Conservation (phyloP, 2,113 vertebrate genomes). For the Boleophthalmus pectinirostris region DNA sequence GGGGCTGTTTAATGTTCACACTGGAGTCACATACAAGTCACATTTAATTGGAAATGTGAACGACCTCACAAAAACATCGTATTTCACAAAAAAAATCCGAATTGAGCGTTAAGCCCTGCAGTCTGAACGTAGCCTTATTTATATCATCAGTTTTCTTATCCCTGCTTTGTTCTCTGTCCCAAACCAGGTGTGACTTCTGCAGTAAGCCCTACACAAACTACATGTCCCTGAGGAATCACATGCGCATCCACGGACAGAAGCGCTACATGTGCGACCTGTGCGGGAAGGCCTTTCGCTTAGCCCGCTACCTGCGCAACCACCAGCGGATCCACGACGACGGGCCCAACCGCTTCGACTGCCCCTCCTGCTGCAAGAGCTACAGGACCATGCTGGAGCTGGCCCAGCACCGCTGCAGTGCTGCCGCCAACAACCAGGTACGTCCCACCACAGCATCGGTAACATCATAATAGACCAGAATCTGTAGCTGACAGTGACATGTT, state of each 20-base stretch:
- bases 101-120: no score
- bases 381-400: constrained; percentile 77
- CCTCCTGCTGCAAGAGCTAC: constrained; percentile 83
- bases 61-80: no score
- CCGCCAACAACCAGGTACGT: constrained; percentile 67
- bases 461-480: not conserved
- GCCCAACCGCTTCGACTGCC: constrained; percentile 83
- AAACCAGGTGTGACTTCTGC: constrained; percentile 77
- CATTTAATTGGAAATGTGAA: no score
- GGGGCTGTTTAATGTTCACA: no score
- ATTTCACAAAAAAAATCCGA: no score
- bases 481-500: not conserved
- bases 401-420: constrained; percentile 76
- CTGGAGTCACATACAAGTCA: no score
- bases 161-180: no score
- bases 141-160: no score
- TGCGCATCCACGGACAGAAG: constrained; percentile 81
- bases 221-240: constrained; percentile 81
- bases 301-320: constrained; percentile 80
- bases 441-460: not conserved
- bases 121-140: no score
- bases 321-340: constrained; percentile 79
- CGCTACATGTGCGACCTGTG: constrained; percentile 80
- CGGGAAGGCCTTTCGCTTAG: constrained; percentile 81
- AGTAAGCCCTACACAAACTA: constrained; percentile 82